Percentiles rank a stretch among this genome's conserved stretches.
phyloP scores from a whole-genome alignment of 2,113 vertebrate species.

The Okapia johnstoni region DNA sequence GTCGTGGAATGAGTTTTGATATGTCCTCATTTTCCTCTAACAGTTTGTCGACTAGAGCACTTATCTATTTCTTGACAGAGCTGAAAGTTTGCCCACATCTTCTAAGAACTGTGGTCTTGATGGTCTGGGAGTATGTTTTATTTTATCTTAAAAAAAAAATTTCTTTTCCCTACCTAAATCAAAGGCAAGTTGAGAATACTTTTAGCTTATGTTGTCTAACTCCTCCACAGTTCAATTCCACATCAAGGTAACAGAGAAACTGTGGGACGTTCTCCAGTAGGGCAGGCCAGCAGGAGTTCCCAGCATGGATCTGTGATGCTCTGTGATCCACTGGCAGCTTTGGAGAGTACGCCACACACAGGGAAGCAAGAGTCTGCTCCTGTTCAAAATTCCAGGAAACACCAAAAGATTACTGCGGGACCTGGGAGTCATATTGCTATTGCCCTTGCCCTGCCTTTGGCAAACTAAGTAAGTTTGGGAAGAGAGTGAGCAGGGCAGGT shows the following conservation, averaged over 20 bases:
- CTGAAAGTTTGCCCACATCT: constrained; percentile 24
- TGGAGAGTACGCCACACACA: not conserved
- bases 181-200: constrained; percentile 48
- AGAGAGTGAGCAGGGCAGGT: not conserved
- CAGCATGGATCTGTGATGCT: constrained; percentile 45
- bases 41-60: not conserved
- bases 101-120: constrained; percentile 46
- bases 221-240: not conserved
- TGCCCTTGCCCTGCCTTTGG: constrained; percentile 16
- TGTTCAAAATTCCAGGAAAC: not conserved
- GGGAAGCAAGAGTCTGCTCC: not conserved
- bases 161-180: constrained; percentile 46
- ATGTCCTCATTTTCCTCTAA: constrained; percentile 21
- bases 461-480: not conserved
- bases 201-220: constrained; percentile 48
- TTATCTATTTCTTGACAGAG: constrained; percentile 44
- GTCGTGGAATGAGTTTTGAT: not conserved
- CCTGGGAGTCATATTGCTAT: not conserved
- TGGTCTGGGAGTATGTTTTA: not conserved
- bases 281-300: constrained; percentile 42
- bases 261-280: constrained; percentile 41
- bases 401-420: not conserved
- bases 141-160: constrained; percentile 43
- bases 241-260: constrained; percentile 55
- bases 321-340: constrained; percentile 39